Base-by-base conservation (phyloP, 2,113 vertebrate genomes). In the Lepus europaeus region DNA sequence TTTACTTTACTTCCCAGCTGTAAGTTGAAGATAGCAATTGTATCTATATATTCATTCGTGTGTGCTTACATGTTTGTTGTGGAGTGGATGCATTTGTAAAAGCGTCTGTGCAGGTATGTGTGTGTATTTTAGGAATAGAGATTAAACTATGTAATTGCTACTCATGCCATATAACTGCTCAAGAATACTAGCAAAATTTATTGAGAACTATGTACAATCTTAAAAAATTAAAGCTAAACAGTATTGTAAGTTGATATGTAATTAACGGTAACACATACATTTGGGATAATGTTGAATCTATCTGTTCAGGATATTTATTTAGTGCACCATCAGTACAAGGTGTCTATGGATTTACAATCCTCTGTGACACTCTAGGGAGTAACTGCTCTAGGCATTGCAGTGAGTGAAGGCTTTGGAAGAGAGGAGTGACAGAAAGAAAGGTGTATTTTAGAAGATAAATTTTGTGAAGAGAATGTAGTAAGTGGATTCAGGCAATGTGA, bases 361-460 rank as follows among this genome's bases (percentile, higher is more conserved):
- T 76, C 69, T 94, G 53, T 78, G 80, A 84, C 53, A 77, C 80
- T 76, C 82, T 63, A 6, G 63, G 61, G 84, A 94, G 39, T 74
- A 90, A 69, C 33, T 70, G 92, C 74, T 95, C 12, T 31, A 88
- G 80, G 80, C 39, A 29, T 3, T 49, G 36, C 29, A 88, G 53
- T 94, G 59, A 95, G 36, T 90, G 78, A 97, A 97, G 70, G 63
- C 9, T 97, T 96, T 22, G 79, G 59, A 96, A 90, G 72, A 74
- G 39, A 93, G 70, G 31, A 82, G 49, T 95, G 90, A 87, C 78
- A 92, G 92, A n/a, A 79, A 93, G 63, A 64, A 89, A 95, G 74
- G 33, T 83, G 13, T 92, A 66, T 90, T 96, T 95, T 86, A 96
- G 78, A 88, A 89, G 61, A 95, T 94, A 89, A 70, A 96, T 95